Evolutionary conservation across 2,888 invertebrate genomes (phyloP), one percentile per base, ranked within the genome.

Genomic region (Orchesella flavescens): DNA sequence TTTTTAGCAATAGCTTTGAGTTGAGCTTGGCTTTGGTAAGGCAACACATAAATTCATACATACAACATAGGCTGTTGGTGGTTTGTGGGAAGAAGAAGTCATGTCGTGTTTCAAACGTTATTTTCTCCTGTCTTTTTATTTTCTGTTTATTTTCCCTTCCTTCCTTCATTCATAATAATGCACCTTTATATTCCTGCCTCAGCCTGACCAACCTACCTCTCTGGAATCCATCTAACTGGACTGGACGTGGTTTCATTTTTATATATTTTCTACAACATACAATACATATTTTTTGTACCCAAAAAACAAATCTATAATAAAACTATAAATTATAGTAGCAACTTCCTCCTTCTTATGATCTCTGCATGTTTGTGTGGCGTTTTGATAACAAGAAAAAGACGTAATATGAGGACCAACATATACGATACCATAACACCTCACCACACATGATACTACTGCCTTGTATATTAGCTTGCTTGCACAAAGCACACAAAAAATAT

Each of bases 221-320:
- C 19, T 61, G 49, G 46, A 24, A 49, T 65, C 53, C 65, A 34
- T 55, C 24, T 75, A 65, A 43, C 55, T 21, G 5, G 49, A n/a
- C 65, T 74, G 49, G 49, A 55, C 61, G 75, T 13, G 61, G 49
- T 53, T 63, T 75, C 75, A 65, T 75, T 43, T 66, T 59, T 21
- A 5, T n/a, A 7, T 57, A n/a, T n/a, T n/a, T n/a, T n/a, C n/a
- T n/a, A n/a, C n/a, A n/a, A n/a, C 34, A 2, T 7, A 4, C 34
- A 34, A 7, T 34, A 34, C 7, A 34, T 7, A 34, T 34, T 4
- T 34, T 34, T 4, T 34, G 34, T 34, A 34, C 3, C 34, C n/a
- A n/a, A n/a, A n/a, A 34, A 34, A 34, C 34, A 34, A 34, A 34
- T 34, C 34, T 34, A 34, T 34, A 7, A 34, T 34, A 2, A 34